Evolutionary conservation across 1,140 invertebrate species (phyloP).

Genomic region (Aradophagus sp.): DNA sequence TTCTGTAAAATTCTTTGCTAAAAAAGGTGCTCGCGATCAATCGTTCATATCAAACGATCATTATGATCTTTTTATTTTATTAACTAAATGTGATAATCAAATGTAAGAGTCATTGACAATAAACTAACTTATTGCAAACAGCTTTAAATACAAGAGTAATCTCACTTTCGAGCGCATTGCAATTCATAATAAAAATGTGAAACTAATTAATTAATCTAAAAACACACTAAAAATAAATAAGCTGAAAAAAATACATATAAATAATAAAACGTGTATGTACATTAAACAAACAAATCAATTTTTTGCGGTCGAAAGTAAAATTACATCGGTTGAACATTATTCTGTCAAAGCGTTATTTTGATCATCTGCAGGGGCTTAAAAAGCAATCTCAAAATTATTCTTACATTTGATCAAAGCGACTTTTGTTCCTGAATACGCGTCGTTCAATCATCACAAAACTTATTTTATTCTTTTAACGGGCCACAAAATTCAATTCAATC

Average conservation of each 20-base stretch:
- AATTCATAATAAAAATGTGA: too few relatives aligned
- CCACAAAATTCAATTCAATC: constrained; percentile 13
- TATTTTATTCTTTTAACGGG: constrained; percentile 6
- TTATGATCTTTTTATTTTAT: constrained; percentile 9
- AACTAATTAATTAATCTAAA: background rate
- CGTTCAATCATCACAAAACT: constrained; percentile 38
- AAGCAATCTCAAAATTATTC: constrained; percentile 14
- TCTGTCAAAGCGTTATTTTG: too few relatives aligned
- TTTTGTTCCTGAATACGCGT: constrained; percentile 49
- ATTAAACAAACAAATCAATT: background rate
- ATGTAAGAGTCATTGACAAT: constrained; percentile 43
- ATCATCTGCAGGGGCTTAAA: too few relatives aligned
- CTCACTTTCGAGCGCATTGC: too few relatives aligned
- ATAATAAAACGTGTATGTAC: too few relatives aligned
- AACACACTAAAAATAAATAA: too few relatives aligned
- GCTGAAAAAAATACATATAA: too few relatives aligned
- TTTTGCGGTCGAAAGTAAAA: constrained; percentile 8
- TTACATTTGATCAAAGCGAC: constrained; percentile 41
- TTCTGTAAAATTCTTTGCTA: constrained; percentile 16
- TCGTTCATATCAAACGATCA: constrained; percentile 30
- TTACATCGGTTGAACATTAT: too few relatives aligned
- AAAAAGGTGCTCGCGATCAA: constrained; percentile 31
- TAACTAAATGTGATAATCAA: constrained; percentile 43
- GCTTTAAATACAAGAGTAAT: constrained; percentile 1
- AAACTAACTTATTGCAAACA: constrained; percentile 3